These are phyloP conservation scores for Sebastes diaconus DNA, from an alignment of 2,797 vertebrate genomes.

Conservation along the genomic window DNA sequence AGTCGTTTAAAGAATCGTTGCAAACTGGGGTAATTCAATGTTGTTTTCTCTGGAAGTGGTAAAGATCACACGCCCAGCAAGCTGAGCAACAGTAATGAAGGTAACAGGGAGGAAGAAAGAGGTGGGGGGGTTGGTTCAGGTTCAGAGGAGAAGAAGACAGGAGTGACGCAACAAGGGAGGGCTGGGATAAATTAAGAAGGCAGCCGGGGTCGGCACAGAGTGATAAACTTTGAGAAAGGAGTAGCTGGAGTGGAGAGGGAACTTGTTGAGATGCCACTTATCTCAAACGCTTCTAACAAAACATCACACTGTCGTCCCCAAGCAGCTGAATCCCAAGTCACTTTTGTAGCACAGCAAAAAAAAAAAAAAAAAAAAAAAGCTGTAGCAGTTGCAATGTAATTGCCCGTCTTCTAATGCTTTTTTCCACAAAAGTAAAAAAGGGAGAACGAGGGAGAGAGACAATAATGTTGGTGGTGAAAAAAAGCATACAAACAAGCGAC, in stretches of 20 bases:
- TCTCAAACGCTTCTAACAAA: slow-evolving; percentile 17
- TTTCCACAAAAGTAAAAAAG: neutral
- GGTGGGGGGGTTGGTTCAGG: neutral
- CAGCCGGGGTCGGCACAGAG: neutral
- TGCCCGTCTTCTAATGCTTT: slow-evolving; percentile 20
- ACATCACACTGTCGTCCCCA: slow-evolving; percentile 20
- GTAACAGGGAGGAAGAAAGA: neutral
- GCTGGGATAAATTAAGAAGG: slow-evolving; percentile 16
- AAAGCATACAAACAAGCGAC: neutral
- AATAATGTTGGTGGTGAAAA: neutral
- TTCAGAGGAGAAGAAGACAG: neutral
- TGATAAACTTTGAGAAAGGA: neutral
- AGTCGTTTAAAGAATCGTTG: slow-evolving; percentile 14
- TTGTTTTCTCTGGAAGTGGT: slow-evolving; percentile 28
- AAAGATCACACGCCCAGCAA: slow-evolving; percentile 1
- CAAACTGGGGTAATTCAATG: slow-evolving; percentile 17
- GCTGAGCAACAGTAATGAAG: slow-evolving; percentile 13
- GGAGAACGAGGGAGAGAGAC: neutral
- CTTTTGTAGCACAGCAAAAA: neutral
- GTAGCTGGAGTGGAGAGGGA: neutral
- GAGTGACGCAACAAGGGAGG: neutral
- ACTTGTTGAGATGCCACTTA: slow-evolving; percentile 22
- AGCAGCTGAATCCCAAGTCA: slow-evolving; percentile 35
- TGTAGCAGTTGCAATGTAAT: slow-evolving; percentile 13
- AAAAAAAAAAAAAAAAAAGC: neutral